Base-by-base conservation (phyloP, 2,113 vertebrate species). In the Hydrolagus affinis region DNA sequence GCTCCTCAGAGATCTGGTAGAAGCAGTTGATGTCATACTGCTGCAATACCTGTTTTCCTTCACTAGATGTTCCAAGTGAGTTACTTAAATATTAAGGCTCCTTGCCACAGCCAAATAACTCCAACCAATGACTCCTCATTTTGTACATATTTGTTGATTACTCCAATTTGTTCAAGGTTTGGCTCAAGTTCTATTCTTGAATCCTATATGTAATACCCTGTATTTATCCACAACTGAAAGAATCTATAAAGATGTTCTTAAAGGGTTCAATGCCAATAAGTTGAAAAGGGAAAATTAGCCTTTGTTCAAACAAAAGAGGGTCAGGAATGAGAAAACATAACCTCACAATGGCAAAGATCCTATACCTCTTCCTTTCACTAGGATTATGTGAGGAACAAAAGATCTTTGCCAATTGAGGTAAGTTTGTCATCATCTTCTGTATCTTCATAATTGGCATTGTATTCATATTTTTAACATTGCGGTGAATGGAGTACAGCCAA, bases 11-110 rank as follows among this genome's bases (percentile, higher is more conserved):
- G 78, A 30, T 62, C 15, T 28, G 78, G 78, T 23, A 75, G 9
- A 9, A 75, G 19, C 73, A 56, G 72, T 30, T 28, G 64, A 19
- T 83, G 3, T 66, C 66, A 14, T 66, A 66, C 19, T 83, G 62
- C 60, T 83, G 78, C 28, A 83, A 62, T 83, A 83, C 60, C 78
- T 68, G 60, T 25, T 3, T 83, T 68, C 78, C 32, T 83, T 83
- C 78, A 64, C 28, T 32, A 66, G 78, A 21, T 83, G 62, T 66
- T 83, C 15, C 78, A 83, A 19, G 28, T 83, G 78, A 83, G 78
- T 28, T 64, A 17, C 62, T 44, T 44, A 44, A 44, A 66, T 28
- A 66, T 30, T 32, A 60, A 68, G 2, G 28, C 11, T 68, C 60
- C 11, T 66, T 83, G 14, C 60, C 64, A 7, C 14, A 66, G n/a